phyloP scores from a whole-genome alignment of 2,888 invertebrate species.

The Gerosis bhagava region DNA sequence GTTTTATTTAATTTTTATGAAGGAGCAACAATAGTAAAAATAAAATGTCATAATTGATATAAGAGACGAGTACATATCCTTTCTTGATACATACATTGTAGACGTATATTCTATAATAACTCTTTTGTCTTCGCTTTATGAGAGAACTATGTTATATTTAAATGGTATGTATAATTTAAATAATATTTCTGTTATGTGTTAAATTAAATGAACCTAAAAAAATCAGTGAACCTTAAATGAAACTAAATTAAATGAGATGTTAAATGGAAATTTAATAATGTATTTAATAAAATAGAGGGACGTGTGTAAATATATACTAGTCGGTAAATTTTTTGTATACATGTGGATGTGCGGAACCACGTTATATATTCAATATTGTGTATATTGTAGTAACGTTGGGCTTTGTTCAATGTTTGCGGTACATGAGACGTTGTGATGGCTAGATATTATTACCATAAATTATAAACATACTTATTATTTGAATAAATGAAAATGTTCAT shows the following conservation, averaged over 20 bases:
- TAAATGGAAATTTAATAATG: background rate
- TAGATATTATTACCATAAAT: conserved; percentile 52
- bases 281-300: background rate
- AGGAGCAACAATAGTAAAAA: no score
- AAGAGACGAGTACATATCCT: no score
- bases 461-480: conserved; percentile 63
- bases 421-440: conserved; percentile 56
- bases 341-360: conserved; percentile 33
- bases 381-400: conserved; percentile 58
- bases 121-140: no score
- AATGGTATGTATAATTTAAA: no score
- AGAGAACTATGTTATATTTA: no score
- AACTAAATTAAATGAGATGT: background rate
- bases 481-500: conserved; percentile 72
- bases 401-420: conserved; percentile 65
- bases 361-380: conserved; percentile 39
- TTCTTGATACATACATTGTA: no score
- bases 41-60: no score
- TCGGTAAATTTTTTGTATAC: conserved; percentile 38
- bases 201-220: no score
- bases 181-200: no score
- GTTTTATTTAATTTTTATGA: no score
- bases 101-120: no score
- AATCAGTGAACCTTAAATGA: background rate
- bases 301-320: conserved; percentile 40